Evolutionary conservation across 1,140 invertebrate species (phyloP).

Genomic region (Callitettix versicolor): DNA sequence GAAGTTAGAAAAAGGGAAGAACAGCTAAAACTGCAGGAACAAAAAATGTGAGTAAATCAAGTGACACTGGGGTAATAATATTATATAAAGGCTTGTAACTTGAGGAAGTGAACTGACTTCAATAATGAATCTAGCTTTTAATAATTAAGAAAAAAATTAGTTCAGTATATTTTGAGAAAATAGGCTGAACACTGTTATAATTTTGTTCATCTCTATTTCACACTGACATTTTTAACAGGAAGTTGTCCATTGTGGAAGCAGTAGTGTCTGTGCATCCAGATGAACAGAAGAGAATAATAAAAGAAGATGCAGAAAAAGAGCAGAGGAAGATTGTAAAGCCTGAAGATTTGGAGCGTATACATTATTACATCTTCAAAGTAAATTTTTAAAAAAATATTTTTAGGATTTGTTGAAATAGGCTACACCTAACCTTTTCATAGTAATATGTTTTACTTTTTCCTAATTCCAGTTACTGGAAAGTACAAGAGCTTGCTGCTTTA

Average conservation of each 20-base stretch:
- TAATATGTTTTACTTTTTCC: no score
- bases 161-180: neutral
- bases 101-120: no score
- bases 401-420: no score
- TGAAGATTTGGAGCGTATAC: constrained; percentile 34
- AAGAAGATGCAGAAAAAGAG: constrained; percentile 27
- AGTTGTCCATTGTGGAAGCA: constrained; percentile 29
- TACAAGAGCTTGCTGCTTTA: no score
- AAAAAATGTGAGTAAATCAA: constrained; percentile 10
- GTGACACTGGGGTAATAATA: constrained; percentile 13
- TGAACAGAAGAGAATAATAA: constrained; percentile 34
- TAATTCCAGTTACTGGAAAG: no score
- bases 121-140: no score
- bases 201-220: constrained; percentile 2
- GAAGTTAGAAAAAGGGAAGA: constrained; percentile 21
- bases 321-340: constrained; percentile 27
- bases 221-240: constrained; percentile 10
- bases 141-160: neutral
- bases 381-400: no score
- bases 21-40: constrained; percentile 17
- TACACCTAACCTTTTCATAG: no score
- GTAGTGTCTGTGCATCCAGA: constrained; percentile 40
- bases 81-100: neutral
- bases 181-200: neutral
- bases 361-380: constrained; percentile 29